Conservation (phyloP, 1,140 invertebrate genomes). For the Batillaria attramentaria region DNA sequence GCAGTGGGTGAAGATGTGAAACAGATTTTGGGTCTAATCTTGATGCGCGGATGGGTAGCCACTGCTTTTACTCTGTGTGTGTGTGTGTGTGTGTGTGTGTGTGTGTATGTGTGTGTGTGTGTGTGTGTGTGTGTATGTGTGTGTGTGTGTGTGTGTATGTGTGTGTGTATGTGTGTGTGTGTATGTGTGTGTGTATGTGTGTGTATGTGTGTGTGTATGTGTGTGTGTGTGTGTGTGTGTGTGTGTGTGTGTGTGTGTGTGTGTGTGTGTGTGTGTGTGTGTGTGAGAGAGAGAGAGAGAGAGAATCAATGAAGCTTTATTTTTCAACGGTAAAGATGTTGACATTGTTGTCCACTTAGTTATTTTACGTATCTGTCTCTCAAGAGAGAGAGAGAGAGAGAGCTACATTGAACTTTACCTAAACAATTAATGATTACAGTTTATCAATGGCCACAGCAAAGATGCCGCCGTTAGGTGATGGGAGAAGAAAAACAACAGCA, state of each 20-base stretch:
- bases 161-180: constrained; percentile 6
- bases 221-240: constrained; percentile 13
- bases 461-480: background rate
- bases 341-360: background rate
- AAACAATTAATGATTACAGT: constrained; percentile 9
- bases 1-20: too few relatives aligned
- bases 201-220: constrained; percentile 3
- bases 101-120: constrained; percentile 19
- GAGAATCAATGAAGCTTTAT: too few relatives aligned
- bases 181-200: background rate
- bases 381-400: background rate
- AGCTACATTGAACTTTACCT: background rate
- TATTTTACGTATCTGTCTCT: background rate
- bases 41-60: too few relatives aligned
- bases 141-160: background rate
- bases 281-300: too few relatives aligned
- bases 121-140: constrained; percentile 14
- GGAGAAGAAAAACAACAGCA: too few relatives aligned
- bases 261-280: constrained; percentile 6
- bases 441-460: background rate
- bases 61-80: too few relatives aligned
- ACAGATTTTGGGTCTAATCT: too few relatives aligned
- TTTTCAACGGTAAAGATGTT: too few relatives aligned
- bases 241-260: background rate
- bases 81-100: constrained; percentile 24